Evolutionary conservation across 2,113 vertebrate genomes (phyloP).

Genomic region (Sminthopsis crassicaudata): DNA sequence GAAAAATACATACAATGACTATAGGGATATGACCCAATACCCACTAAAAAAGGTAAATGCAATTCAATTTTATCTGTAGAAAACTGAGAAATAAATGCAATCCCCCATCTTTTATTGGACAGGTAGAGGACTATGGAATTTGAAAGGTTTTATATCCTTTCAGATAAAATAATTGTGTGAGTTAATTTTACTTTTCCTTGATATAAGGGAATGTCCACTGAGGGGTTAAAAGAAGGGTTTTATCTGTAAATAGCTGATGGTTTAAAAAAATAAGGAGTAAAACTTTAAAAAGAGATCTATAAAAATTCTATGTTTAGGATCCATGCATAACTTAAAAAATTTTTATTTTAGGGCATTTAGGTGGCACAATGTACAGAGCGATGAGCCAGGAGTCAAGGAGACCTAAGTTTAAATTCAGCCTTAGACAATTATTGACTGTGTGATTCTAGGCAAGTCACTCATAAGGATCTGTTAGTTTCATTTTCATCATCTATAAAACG

Average conservation of each 20-base stretch:
- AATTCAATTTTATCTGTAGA: neutral
- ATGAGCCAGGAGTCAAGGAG: neutral
- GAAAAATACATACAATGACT: neutral
- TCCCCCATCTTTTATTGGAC: neutral
- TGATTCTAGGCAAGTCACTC: neutral
- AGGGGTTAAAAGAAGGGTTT: neutral
- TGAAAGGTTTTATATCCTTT: neutral
- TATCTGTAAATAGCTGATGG: neutral
- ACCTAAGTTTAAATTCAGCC: neutral
- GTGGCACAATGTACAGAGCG: neutral
- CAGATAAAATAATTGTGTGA: neutral
- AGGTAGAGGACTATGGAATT: neutral
- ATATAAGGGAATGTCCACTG: neutral
- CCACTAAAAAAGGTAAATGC: neutral
- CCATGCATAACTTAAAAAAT: neutral
- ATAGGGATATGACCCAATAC: neutral
- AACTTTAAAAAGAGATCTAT: neutral
- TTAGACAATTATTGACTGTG: neutral
- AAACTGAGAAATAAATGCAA: neutral
- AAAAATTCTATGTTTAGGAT: neutral
- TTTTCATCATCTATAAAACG: neutral
- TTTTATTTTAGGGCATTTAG: neutral
- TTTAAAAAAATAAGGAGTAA: neutral
- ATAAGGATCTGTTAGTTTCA: neutral
- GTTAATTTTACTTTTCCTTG: neutral